A percentile compares a stretch with the other conserved stretches of the same genome.
Conservation (phyloP, 2,113 vertebrate genomes). For the Mesembrinibis cayennensis region DNA sequence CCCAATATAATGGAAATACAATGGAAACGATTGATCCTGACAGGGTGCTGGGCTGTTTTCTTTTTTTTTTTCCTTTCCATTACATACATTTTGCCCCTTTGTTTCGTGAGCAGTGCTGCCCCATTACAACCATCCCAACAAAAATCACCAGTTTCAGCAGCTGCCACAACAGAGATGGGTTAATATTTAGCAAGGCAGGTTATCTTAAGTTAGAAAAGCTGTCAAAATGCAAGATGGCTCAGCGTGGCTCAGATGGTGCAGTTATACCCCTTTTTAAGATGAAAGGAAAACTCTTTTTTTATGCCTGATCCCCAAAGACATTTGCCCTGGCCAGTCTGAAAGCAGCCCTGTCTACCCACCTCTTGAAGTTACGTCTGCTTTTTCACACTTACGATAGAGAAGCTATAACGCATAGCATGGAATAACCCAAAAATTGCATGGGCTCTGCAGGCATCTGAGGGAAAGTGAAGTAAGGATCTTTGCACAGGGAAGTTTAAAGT, state of each 20-base stretch:
- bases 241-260: background rate
- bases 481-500: background rate
- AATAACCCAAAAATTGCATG: background rate
- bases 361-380: background rate
- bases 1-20: background rate
- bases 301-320: background rate
- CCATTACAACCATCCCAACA: background rate
- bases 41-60: background rate
- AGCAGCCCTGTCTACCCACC: background rate
- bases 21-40: background rate
- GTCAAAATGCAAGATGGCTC: background rate
- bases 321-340: background rate
- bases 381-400: background rate
- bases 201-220: background rate
- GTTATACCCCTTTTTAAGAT: background rate
- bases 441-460: background rate
- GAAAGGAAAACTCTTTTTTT: background rate
- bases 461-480: background rate
- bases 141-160: background rate
- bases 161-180: background rate
- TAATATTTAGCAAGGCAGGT: background rate
- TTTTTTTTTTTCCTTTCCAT: accelerated
- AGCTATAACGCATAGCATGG: accelerated
- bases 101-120: background rate
- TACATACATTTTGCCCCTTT: background rate